A percentile compares a stretch with the other conserved stretches of the same genome.
These are phyloP conservation scores for Cyclina sinensis DNA, from an alignment of 1,140 invertebrate species.

Conservation along the genomic window DNA sequence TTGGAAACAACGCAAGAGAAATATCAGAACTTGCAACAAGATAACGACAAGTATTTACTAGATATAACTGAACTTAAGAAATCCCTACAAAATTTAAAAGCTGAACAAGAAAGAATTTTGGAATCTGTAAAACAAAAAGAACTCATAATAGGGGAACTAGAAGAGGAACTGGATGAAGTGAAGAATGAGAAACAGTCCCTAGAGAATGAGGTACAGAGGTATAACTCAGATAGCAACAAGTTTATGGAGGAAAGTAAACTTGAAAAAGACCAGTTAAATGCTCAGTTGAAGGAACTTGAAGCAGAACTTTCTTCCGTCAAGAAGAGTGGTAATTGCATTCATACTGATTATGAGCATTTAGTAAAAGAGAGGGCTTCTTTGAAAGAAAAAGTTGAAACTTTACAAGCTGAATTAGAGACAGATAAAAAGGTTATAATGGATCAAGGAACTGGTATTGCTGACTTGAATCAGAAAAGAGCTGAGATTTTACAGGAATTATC, in stretches of 20 bases:
- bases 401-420: constrained; percentile 52
- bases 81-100: not conserved
- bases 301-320: constrained; percentile 42
- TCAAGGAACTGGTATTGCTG: constrained; percentile 72
- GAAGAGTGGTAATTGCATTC: not conserved
- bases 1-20: not conserved
- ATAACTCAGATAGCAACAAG: not conserved
- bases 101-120: constrained; percentile 8
- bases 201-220: constrained; percentile 14
- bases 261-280: constrained; percentile 48
- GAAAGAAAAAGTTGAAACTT: constrained; percentile 29
- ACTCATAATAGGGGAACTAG: not conserved
- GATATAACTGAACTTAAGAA: constrained; percentile 8
- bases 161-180: constrained; percentile 22
- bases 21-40: not conserved
- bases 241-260: constrained; percentile 17
- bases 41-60: not conserved
- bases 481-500: constrained; percentile 67
- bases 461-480: constrained; percentile 74
- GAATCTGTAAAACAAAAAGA: constrained; percentile 29
- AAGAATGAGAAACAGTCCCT: constrained; percentile 37
- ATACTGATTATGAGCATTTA: not conserved
- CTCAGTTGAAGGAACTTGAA: constrained; percentile 67
- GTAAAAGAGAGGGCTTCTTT: not conserved
- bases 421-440: constrained; percentile 65